Evolutionary conservation across 2,797 vertebrate species (phyloP).

Genomic region (Micropoecilia bifurca): DNA sequence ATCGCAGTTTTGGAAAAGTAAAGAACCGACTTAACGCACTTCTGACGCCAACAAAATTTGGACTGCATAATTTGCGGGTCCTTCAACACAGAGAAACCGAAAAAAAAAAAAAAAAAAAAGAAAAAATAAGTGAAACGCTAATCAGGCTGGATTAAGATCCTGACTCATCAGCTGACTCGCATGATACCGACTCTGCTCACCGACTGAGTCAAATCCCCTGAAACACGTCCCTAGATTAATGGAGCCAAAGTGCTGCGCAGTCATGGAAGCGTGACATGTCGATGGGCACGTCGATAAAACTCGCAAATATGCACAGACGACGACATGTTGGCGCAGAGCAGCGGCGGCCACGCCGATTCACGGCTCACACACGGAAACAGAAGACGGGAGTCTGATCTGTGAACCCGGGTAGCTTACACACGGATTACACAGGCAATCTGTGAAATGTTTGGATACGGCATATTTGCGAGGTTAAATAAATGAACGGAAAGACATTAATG

Average conservation of each 20-base stretch:
- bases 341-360: neutral
- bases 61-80: neutral
- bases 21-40: neutral
- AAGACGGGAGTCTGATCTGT: slow-evolving; percentile 26
- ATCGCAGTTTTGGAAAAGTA: neutral
- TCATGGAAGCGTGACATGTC: slow-evolving; percentile 51
- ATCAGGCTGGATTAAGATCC: slow-evolving; percentile 36
- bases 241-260: slow-evolving; percentile 36
- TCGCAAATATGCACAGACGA: slow-evolving; percentile 11
- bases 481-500: neutral
- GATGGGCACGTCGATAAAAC: slow-evolving; percentile 39
- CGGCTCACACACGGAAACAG: slow-evolving; percentile 27
- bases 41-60: slow-evolving; percentile 5
- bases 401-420: slow-evolving; percentile 14
- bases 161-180: slow-evolving; percentile 36
- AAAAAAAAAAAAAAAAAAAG: no score
- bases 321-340: neutral
- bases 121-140: neutral
- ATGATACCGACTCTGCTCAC: slow-evolving; percentile 57
- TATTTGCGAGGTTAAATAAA: neutral
- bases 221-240: slow-evolving; percentile 73
- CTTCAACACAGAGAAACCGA: slow-evolving; percentile 4
- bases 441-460: neutral
- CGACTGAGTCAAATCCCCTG: slow-evolving; percentile 72
- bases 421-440: neutral